A percentile compares a stretch with the other conserved stretches of the same genome.
Evolutionary conservation across 1,140 invertebrate genomes (phyloP).

Genomic region (Triops cancriformis): DNA sequence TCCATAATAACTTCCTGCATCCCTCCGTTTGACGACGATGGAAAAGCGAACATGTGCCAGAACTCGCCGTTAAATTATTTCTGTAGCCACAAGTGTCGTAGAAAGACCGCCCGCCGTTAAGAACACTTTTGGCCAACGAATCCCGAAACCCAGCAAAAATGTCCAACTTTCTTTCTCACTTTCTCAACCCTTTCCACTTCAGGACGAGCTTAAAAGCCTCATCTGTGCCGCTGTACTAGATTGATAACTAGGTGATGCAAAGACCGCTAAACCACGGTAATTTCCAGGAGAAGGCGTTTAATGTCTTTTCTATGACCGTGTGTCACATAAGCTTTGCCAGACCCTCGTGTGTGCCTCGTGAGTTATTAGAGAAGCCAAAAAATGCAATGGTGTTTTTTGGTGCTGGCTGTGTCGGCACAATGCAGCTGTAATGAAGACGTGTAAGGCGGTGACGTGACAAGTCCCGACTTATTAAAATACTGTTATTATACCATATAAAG

Average conservation of each 20-base stretch:
- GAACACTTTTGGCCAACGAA: not conserved
- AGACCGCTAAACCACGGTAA: too few species aligned
- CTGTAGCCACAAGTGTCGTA: not conserved
- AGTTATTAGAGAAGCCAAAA: not conserved
- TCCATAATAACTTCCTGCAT: not conserved
- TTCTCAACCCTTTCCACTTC: not conserved
- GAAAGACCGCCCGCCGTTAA: not conserved
- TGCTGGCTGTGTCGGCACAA: not conserved
- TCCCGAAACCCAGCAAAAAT: not conserved
- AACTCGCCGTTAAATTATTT: not conserved
- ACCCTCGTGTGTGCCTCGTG: not conserved
- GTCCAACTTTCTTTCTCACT: not conserved
- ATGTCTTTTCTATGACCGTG: too few species aligned
- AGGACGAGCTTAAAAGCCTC: not conserved
- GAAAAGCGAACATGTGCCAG: not conserved
- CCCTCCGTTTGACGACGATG: not conserved
- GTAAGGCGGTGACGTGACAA: constrained; percentile 9
- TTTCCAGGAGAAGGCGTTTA: too few species aligned
- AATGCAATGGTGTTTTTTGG: not conserved
- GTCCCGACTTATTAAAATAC: not conserved
- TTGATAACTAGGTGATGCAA: too few species aligned
- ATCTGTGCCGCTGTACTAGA: too few species aligned
- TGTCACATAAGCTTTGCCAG: not conserved
- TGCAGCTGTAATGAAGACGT: not conserved
- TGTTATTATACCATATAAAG: constrained; percentile 8